Evolutionary conservation across 2,797 vertebrate genomes (phyloP), one percentile per base, ranked within the genome.

Genomic region (Synaphobranchus kaupii): DNA sequence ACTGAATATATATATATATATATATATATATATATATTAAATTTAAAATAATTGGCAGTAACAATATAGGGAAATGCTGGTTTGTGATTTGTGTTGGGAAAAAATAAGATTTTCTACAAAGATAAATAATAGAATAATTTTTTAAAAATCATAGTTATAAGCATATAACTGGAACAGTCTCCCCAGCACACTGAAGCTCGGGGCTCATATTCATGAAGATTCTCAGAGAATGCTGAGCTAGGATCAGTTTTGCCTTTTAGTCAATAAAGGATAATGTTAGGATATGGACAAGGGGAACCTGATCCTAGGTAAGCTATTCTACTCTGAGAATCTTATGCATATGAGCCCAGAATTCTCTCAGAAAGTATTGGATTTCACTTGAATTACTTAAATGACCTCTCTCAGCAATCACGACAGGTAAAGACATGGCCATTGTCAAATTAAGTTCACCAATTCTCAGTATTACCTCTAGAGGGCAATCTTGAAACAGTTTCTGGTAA

Each of bases 1-100:
- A 88, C 86, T 50, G 58, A 87, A 88, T 87, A 90, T 84, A 90
- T 84, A 86, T 4, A 90, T 68, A 88, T 84, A 89, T 25, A 66
- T 86, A 88, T 47, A 82, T 88, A 90, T 86, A 92, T 71, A 90
- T 90, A 90, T 92, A 92, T 93, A 93, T 90, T n/a, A 66, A 83
- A 83, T 85, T 83, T 91, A 82, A 48, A 76, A 90, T 90, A 88
- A 90, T 86, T 88, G 85, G 71, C 87, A 91, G 86, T 90, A 90
- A 58, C 31, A 86, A 73, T 0, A 86, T n/a, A 84, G 86, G 90
- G 91, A 66, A 50, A 71, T 25, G 58, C 20, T 90, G 66, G 87
- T 87, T 48, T 86, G 63, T 87, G 60, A 89, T 90, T 88, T 89
- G 56, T 50, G 80, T 17, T 47, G 39, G 52, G 85, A 28, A 58